Percentiles rank a stretch among this genome's conserved stretches.
Conservation (phyloP, 2,797 vertebrate genomes). For the Enoplosus armatus region DNA sequence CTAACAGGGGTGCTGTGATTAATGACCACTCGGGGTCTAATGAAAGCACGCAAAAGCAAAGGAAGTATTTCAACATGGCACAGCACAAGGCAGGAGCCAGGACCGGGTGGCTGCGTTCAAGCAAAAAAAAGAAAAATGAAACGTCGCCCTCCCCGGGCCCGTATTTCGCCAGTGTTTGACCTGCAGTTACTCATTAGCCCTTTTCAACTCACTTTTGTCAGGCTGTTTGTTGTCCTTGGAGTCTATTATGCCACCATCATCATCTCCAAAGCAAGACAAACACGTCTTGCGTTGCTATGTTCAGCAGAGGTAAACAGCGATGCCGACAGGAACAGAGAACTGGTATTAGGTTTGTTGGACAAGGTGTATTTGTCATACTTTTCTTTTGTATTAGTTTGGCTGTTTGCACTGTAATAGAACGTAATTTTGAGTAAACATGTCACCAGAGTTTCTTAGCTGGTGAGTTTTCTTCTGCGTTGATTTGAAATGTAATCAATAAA, state of each 20-base stretch:
- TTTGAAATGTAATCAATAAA: constrained; percentile 47
- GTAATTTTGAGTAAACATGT: constrained; percentile 49
- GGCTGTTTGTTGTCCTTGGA: constrained; percentile 75
- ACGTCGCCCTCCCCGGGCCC: constrained; percentile 2
- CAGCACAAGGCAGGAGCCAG: constrained; percentile 53
- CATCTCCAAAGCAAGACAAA: constrained; percentile 73
- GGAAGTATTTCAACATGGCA: constrained; percentile 74
- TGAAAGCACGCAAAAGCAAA: constrained; percentile 75
- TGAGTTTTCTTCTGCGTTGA: constrained; percentile 26
- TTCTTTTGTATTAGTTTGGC: constrained; percentile 43
- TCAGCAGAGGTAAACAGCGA: constrained; percentile 55
- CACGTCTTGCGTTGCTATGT: constrained; percentile 55
- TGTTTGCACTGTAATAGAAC: constrained; percentile 43
- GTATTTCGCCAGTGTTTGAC: constrained; percentile 74
- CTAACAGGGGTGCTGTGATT: constrained; percentile 73
- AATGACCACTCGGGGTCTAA: constrained; percentile 78
- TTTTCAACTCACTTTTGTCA: constrained; percentile 67
- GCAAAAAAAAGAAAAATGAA: constrained; percentile 24
- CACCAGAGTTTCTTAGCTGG: constrained; percentile 9
- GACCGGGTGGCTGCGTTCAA: constrained; percentile 34
- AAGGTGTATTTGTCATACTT: constrained; percentile 59
- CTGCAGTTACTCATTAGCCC: constrained; percentile 82
- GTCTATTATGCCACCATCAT: constrained; percentile 73
- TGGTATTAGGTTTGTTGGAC: constrained; percentile 35
- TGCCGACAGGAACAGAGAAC: constrained; percentile 27